These are phyloP conservation scores for Nilaparvata lugens DNA, from an alignment of 1,140 invertebrate species.

Conservation along the genomic window DNA sequence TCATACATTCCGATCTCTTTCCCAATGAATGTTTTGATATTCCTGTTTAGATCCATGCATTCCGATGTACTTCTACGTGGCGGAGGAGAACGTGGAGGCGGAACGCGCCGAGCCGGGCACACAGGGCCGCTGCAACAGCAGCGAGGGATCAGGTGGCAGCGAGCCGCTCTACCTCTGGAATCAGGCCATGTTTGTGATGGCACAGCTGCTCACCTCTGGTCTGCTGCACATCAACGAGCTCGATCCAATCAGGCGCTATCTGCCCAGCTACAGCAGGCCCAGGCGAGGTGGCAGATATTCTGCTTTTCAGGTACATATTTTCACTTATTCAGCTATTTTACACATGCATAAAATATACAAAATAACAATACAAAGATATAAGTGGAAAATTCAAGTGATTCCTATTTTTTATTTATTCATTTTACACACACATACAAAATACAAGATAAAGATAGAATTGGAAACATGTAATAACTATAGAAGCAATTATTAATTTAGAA, in stretches of 20 bases:
- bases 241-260: constrained; percentile 88
- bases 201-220: constrained; percentile 79
- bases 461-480: too few species aligned
- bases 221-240: constrained; percentile 91
- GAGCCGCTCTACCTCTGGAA: constrained; percentile 45
- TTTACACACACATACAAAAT: too few species aligned
- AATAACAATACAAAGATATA: too few species aligned
- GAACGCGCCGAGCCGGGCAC: constrained; percentile 66
- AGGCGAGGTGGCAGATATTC: constrained; percentile 85
- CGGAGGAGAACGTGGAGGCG: constrained; percentile 63
- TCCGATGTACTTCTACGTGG: constrained; percentile 86
- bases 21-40: too few species aligned
- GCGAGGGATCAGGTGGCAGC: constrained; percentile 40
- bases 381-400: too few species aligned
- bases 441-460: too few species aligned
- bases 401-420: too few species aligned
- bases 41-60: constrained; percentile 60
- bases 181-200: constrained; percentile 86
- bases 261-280: constrained; percentile 92
- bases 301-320: constrained; percentile 77
- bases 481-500: too few species aligned
- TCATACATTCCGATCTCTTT: too few species aligned
- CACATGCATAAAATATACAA: too few species aligned
- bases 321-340: too few species aligned
- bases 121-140: constrained; percentile 50